Conservation (phyloP, 2,113 vertebrate genomes). For the Lasiurus cinereus region DNA sequence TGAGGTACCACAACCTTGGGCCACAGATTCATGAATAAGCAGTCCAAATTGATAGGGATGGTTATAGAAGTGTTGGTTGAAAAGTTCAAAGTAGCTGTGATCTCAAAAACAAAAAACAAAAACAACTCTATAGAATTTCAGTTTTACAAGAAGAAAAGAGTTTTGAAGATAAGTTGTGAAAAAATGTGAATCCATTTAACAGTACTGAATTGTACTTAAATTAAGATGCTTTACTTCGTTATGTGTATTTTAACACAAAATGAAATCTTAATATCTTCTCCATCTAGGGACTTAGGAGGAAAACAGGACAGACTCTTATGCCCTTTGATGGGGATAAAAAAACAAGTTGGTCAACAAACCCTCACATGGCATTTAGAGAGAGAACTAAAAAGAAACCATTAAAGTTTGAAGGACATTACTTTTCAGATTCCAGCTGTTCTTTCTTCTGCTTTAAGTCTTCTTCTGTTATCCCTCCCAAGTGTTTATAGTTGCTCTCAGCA, state of each 20-base stretch:
- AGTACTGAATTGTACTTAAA: constrained; percentile 8
- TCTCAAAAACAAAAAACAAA: constrained; percentile 43
- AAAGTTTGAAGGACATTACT: constrained; percentile 82
- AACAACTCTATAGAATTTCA: neutral
- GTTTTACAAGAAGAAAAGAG: neutral
- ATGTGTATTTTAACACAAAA: neutral
- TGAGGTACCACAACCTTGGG: neutral
- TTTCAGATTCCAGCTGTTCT: constrained; percentile 83
- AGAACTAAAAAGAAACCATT: constrained; percentile 46
- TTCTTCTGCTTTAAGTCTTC: constrained; percentile 86
- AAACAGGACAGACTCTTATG: neutral
- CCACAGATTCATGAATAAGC: neutral
- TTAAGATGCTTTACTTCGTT: neutral
- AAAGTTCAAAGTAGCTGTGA: neutral
- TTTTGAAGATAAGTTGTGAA: neutral
- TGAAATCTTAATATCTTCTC: constrained; percentile 6
- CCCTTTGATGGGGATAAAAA: neutral
- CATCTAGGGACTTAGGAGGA: neutral
- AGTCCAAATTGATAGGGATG: neutral
- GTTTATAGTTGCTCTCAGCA: constrained; percentile 90
- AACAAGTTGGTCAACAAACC: neutral
- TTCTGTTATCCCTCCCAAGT: constrained; percentile 90
- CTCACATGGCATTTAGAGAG: neutral
- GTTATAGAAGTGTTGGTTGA: neutral
- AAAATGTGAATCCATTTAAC: neutral